Conservation (phyloP, 2,113 vertebrate species). For the Circaetus gallicus region DNA sequence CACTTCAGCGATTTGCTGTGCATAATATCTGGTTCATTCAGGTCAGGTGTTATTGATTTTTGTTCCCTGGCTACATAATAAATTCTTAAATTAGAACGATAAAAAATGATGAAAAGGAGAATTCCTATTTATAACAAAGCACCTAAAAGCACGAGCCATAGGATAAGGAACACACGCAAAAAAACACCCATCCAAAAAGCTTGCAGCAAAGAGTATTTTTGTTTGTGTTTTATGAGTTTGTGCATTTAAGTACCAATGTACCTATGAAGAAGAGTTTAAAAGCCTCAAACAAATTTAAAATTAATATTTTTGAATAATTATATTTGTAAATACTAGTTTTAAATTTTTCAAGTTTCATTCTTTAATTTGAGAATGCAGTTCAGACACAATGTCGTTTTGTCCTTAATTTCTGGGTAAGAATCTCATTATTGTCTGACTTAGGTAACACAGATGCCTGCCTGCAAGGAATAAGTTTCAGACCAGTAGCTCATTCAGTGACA, state of each 20-base stretch:
- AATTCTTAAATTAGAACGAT: slow-evolving; percentile 32
- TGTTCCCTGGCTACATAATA: slow-evolving; percentile 11
- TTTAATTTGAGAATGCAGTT: neutral
- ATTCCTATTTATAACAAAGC: neutral
- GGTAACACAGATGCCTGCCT: neutral
- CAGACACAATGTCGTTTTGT: neutral
- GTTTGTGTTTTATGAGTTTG: neutral
- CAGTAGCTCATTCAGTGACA: neutral
- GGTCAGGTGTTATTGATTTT: slow-evolving; percentile 47
- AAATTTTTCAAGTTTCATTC: neutral
- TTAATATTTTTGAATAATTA: neutral
- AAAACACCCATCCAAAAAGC: neutral
- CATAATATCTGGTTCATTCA: slow-evolving; percentile 9
- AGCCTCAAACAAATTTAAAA: neutral
- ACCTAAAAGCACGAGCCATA: neutral
- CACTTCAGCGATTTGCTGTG: neutral
- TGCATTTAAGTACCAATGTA: neutral
- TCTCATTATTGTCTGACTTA: neutral
- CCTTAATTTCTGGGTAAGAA: neutral
- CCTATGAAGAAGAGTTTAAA: neutral
- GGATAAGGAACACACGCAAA: neutral
- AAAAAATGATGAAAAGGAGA: slow-evolving; percentile 20
- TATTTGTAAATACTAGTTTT: neutral
- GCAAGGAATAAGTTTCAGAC: neutral
- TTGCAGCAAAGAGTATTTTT: neutral